Conservation (phyloP, 2,113 vertebrate species). For the Lucifuga dentata region DNA sequence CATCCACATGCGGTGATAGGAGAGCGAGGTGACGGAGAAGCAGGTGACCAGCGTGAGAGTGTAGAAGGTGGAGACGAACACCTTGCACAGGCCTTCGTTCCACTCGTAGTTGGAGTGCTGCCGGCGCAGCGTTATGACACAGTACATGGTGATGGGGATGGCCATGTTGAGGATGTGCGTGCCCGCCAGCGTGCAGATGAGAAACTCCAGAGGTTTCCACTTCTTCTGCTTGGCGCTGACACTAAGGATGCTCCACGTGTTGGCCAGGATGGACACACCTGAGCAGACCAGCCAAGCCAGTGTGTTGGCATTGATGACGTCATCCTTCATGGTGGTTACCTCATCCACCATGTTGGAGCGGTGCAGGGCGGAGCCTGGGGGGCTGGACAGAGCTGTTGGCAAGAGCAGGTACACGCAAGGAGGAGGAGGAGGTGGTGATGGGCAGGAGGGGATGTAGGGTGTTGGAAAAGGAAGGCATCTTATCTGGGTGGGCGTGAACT, state of each 20-base stretch:
- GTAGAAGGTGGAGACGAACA: slow-evolving; percentile 95
- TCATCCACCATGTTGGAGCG: slow-evolving; percentile 80
- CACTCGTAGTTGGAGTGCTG: slow-evolving; percentile 90
- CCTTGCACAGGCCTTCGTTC: slow-evolving; percentile 95
- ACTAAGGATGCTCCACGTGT: slow-evolving; percentile 93
- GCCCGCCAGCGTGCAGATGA: slow-evolving; percentile 90
- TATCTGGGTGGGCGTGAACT: slow-evolving; percentile 67
- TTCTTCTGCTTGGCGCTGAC: slow-evolving; percentile 95
- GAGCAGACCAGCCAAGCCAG: slow-evolving; percentile 94
- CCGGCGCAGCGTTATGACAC: slow-evolving; percentile 88
- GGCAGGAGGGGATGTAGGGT: slow-evolving; percentile 71
- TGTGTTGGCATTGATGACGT: slow-evolving; percentile 88
- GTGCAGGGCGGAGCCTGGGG: slow-evolving; percentile 64
- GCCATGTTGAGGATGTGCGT: slow-evolving; percentile 94
- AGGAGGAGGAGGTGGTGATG: slow-evolving; percentile 73
- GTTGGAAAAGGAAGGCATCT: slow-evolving; percentile 69
- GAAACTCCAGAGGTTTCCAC: slow-evolving; percentile 94
- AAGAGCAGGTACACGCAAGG: slow-evolving; percentile 65
- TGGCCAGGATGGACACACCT: slow-evolving; percentile 90
- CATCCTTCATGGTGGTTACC: slow-evolving; percentile 88
- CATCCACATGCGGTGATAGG: slow-evolving; percentile 99
- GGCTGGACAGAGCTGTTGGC: slow-evolving; percentile 62
- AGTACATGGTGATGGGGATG: slow-evolving; percentile 92
- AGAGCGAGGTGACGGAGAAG: slow-evolving; percentile 94
- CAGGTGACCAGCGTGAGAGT: slow-evolving; percentile 94